A percentile compares a stretch with the other conserved stretches of the same genome.
Conservation (phyloP, 2,888 invertebrate species). For the Drosophila pseudotakahashii region DNA sequence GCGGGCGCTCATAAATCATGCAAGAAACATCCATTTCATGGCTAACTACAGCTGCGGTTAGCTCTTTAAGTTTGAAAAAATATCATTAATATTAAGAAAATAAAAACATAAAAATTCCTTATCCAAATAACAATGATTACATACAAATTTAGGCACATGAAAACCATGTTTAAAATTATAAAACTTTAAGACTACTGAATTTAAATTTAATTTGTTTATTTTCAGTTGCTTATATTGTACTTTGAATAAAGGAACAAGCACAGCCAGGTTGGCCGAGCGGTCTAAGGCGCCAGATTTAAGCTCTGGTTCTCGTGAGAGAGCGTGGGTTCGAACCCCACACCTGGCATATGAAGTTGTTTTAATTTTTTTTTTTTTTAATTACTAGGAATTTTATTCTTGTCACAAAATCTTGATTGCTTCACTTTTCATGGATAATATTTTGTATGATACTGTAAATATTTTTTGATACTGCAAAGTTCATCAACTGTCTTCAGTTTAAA, state of each 20-base stretch:
- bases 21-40: constrained; percentile 67
- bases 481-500: too few relatives aligned
- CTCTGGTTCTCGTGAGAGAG: constrained; percentile 8
- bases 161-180: background rate
- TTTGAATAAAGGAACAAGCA: background rate
- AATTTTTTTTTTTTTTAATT: background rate
- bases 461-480: too few relatives aligned
- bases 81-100: background rate
- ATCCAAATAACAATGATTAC: too few relatives aligned
- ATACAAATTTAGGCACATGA: background rate
- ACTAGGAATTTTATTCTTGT: background rate
- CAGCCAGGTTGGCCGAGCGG: constrained; percentile 8
- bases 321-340: constrained; percentile 11
- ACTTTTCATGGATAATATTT: too few relatives aligned
- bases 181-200: background rate
- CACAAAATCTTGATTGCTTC: too few relatives aligned
- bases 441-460: too few relatives aligned
- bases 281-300: constrained; percentile 13
- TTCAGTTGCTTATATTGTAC: background rate
- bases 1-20: constrained; percentile 73
- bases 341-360: background rate
- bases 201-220: background rate
- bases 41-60: constrained; percentile 20
- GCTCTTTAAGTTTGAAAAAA: background rate
- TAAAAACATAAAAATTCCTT: background rate